phyloP scores from a whole-genome alignment of 2,797 vertebrate species.

The Eutrigla gurnardus region DNA sequence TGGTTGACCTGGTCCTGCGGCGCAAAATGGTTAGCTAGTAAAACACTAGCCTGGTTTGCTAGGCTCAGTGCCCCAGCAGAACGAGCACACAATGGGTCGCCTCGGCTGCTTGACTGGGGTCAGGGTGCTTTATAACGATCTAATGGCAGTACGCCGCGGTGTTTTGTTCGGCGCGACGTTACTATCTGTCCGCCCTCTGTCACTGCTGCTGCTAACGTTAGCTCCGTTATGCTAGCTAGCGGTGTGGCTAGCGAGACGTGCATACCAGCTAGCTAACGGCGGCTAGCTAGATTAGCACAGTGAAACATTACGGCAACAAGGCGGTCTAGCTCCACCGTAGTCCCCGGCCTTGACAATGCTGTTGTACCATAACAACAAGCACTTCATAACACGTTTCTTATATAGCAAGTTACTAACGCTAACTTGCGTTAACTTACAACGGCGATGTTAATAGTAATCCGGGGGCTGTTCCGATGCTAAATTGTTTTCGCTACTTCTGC shows the following conservation, averaged over 20 bases:
- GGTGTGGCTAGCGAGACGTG: constrained; percentile 32
- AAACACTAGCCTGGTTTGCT: constrained; percentile 7
- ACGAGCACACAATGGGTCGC: fast-evolving
- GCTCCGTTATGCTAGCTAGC: constrained; percentile 37
- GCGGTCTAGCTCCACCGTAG: neutral
- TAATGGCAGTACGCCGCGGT: constrained; percentile 51
- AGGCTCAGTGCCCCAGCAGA: neutral
- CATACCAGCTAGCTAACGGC: constrained; percentile 49
- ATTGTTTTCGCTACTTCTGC: neutral
- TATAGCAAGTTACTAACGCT: too few species aligned
- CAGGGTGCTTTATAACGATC: neutral
- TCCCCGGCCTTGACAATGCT: constrained; percentile 37
- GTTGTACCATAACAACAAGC: constrained; percentile 34
- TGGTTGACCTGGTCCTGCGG: constrained; percentile 60
- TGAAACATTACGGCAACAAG: constrained; percentile 49
- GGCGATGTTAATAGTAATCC: neutral
- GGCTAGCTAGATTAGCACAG: constrained; percentile 69
- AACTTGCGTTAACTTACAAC: neutral
- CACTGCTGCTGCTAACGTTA: constrained; percentile 70
- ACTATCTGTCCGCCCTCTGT: constrained; percentile 71
- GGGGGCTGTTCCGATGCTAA: neutral
- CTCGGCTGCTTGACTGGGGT: neutral
- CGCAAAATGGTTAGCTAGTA: constrained; percentile 50
- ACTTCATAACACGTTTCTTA: neutral
- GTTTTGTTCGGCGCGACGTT: constrained; percentile 63